Evolutionary conservation across 2,113 vertebrate species (phyloP), one percentile per base, ranked within the genome.

Genomic region (Petaurus breviceps): DNA sequence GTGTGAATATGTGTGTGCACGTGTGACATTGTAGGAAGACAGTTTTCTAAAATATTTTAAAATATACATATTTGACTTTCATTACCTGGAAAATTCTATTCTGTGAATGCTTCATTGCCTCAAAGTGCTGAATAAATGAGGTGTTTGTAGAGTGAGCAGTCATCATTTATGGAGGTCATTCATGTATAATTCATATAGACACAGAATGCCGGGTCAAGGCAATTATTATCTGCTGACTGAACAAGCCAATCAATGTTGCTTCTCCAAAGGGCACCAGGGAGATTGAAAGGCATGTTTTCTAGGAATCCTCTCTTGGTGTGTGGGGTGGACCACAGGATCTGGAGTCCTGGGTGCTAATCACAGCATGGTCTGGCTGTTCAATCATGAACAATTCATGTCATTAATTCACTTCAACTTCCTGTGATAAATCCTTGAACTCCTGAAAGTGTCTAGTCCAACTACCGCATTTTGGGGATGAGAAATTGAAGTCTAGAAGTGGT

Each of bases 321-420:
- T 43, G 68, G 19, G 68, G 16, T 7, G 2, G 16, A 77, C 43
- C 16, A 43, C 16, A 3, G 37, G 37, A n/a, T n/a, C 61, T 43
- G 68, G 6, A n/a, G 2, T 8, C 68, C 5, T 8, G 16, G 68
- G 68, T 22, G 68, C 68, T 84, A 4, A 0, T 19, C 37, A 43
- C 6, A 1, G 68, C 5, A 43, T 0, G 0, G n/a, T 23, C 19
- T 43, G n/a, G 19, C 19, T 43, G n/a, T 84, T 43, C 8, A 2
- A 43, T 84, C 37, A 77, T 19, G 19, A n/a, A 4, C 12, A 77
- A 77, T 77, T 77, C 68, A 77, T 8, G 10, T 43, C 37, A n/a
- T 77, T 22, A 19, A 23, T 22, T 43, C 25, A 43, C 19, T 84
- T 84, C 16, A 43, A 8, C 19, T 84, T 84, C 22, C 68, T 22